Evolutionary conservation across 2,888 invertebrate genomes (phyloP).

Genomic region (Acleris laterana): DNA sequence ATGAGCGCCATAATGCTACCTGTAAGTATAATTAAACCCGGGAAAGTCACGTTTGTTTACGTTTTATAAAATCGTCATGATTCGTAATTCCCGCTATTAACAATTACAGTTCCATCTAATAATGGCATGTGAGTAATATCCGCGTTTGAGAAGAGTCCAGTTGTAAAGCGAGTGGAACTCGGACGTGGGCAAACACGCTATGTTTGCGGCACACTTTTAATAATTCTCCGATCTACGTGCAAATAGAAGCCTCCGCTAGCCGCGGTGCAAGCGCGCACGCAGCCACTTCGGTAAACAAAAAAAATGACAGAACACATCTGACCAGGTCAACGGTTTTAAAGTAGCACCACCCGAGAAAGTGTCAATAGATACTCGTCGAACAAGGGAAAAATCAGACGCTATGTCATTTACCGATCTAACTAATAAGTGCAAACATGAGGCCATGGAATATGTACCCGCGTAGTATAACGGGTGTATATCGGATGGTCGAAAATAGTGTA

Average conservation of each 20-base stretch:
- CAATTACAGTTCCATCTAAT: slow-evolving; percentile 20
- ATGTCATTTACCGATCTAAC: slow-evolving; percentile 45
- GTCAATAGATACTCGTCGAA: slow-evolving; percentile 74
- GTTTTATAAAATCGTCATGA: slow-evolving; percentile 7
- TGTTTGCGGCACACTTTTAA: slow-evolving; percentile 67
- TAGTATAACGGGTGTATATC: too few relatives aligned
- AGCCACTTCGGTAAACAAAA: slow-evolving; percentile 54
- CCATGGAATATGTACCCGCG: slow-evolving; percentile 8
- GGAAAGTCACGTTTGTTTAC: slow-evolving; percentile 8
- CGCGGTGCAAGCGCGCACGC: slow-evolving; percentile 25
- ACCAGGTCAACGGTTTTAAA: slow-evolving; percentile 78
- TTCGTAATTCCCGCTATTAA: slow-evolving; percentile 19
- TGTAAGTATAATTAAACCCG: slow-evolving; percentile 14
- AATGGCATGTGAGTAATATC: slow-evolving; percentile 45
- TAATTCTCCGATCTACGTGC: slow-evolving; percentile 58
- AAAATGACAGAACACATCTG: slow-evolving; percentile 69
- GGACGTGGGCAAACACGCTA: slow-evolving; percentile 61
- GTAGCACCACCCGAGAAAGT: slow-evolving; percentile 79
- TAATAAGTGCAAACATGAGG: slow-evolving; percentile 20
- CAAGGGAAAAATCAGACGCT: slow-evolving; percentile 64
- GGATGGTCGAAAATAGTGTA: too few relatives aligned
- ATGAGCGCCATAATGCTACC: neutral
- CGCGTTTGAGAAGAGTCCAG: slow-evolving; percentile 52
- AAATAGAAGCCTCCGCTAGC: slow-evolving; percentile 55
- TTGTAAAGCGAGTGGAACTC: slow-evolving; percentile 50